Percentiles rank a stretch among this genome's conserved stretches.
Evolutionary conservation across 2,113 vertebrate genomes (phyloP).

Genomic region (Prunella himalayana): DNA sequence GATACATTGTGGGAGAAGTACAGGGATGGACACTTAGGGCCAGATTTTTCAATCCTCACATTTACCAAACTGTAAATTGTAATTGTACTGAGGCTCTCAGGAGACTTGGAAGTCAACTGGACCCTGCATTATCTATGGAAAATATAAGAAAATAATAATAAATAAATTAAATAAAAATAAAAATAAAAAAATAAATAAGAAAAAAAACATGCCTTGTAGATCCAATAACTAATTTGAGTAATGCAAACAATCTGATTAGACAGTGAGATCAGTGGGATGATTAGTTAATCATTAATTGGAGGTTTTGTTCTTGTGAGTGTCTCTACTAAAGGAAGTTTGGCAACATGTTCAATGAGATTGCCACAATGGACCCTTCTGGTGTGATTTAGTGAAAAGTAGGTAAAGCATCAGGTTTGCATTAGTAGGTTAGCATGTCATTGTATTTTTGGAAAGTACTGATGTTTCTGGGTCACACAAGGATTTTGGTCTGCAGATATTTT

Average conservation of each 20-base stretch:
- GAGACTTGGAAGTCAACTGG: not conserved
- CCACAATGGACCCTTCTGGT: not conserved
- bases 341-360: not conserved
- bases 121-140: not conserved
- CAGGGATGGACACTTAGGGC: not conserved
- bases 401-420: not conserved
- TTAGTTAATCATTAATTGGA: not conserved
- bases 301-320: not conserved
- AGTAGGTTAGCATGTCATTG: not conserved
- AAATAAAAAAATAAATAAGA: not conserved
- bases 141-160: not conserved
- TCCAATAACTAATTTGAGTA: not conserved
- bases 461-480: slow-evolving; percentile 14
- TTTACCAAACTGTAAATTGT: not conserved
- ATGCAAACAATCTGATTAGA: not conserved
- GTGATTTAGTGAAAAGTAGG: not conserved
- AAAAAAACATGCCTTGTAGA: not conserved
- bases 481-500: not conserved
- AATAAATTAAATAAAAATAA: not conserved
- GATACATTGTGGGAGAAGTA: not conserved
- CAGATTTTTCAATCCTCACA: not conserved
- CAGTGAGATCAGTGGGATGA: not conserved
- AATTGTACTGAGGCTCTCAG: not conserved
- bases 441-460: not conserved
- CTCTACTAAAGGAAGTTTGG: not conserved